Percentiles rank a stretch among this genome's conserved stretches.
Evolutionary conservation across 2,113 vertebrate genomes (phyloP).

Genomic region (Gopherus flavomarginatus): DNA sequence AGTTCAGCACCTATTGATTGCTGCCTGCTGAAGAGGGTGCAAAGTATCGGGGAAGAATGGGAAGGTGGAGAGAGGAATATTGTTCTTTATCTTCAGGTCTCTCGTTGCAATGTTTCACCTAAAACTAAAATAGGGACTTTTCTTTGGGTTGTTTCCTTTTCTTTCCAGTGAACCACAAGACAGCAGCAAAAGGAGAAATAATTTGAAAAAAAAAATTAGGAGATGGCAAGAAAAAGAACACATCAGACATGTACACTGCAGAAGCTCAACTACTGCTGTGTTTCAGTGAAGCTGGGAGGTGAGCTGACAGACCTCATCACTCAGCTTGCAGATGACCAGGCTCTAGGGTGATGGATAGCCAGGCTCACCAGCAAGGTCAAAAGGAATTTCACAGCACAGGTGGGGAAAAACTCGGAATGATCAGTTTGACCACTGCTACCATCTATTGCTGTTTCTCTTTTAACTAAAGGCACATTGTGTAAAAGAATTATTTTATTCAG

Average conservation of each 20-base stretch:
- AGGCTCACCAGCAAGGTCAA: background rate
- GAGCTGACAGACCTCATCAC: background rate
- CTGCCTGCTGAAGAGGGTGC: background rate
- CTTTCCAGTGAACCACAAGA: background rate
- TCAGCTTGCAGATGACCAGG: background rate
- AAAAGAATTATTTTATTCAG: conserved; percentile 4
- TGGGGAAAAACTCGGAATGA: background rate
- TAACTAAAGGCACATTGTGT: background rate
- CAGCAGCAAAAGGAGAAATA: background rate
- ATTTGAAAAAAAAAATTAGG: background rate
- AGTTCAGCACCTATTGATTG: background rate
- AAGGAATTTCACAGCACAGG: conserved; percentile 39
- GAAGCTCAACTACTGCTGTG: background rate
- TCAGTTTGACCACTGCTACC: background rate
- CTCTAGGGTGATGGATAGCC: conserved; percentile 27
- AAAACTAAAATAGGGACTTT: background rate
- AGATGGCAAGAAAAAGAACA: background rate
- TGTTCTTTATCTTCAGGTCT: background rate
- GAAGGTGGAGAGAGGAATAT: background rate
- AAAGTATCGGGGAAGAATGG: background rate
- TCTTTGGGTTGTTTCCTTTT: background rate
- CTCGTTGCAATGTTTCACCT: background rate
- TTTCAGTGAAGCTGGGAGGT: background rate
- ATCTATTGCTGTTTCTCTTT: background rate
- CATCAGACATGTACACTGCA: background rate